Conservation (phyloP, 2,113 vertebrate species). For the Cyphomyrus discorhynchus region DNA sequence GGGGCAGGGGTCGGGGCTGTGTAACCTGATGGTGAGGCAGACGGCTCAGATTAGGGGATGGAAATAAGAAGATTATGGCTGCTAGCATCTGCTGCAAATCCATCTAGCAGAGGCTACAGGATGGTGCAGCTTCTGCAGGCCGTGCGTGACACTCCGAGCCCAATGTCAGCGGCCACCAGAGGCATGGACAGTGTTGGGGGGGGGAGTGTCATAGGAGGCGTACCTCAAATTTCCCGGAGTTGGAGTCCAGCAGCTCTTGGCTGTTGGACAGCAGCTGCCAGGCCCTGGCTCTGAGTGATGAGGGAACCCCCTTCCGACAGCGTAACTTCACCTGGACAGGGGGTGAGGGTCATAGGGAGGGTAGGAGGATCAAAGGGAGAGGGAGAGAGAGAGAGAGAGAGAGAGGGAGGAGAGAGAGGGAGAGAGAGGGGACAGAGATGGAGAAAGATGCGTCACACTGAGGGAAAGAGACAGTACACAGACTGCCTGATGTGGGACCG, state of each 20-base stretch:
- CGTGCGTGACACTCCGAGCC: neutral
- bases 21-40: neutral
- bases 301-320: conserved; percentile 84
- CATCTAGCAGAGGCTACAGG: neutral
- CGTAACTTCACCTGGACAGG: conserved; percentile 76
- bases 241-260: conserved; percentile 72
- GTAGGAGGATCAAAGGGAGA: neutral
- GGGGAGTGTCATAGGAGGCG: neutral
- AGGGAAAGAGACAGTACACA: neutral
- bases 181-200: neutral
- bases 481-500: neutral
- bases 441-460: neutral
- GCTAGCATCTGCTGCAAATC: neutral
- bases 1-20: neutral
- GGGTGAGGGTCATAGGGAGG: neutral
- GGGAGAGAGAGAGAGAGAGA: neutral
- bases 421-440: neutral
- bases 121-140: neutral
- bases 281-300: conserved; percentile 74
- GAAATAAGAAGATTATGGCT: conserved; percentile 50
- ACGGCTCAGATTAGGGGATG: conserved; percentile 41
- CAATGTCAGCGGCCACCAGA: neutral
- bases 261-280: conserved; percentile 87
- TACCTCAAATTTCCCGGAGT: conserved; percentile 79
- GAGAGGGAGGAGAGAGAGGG: neutral